Percentiles rank a stretch among this genome's conserved stretches.
These are phyloP conservation scores for Propithecus deckenii DNA, from an alignment of 2,797 vertebrate genomes.

Conservation along the genomic window DNA sequence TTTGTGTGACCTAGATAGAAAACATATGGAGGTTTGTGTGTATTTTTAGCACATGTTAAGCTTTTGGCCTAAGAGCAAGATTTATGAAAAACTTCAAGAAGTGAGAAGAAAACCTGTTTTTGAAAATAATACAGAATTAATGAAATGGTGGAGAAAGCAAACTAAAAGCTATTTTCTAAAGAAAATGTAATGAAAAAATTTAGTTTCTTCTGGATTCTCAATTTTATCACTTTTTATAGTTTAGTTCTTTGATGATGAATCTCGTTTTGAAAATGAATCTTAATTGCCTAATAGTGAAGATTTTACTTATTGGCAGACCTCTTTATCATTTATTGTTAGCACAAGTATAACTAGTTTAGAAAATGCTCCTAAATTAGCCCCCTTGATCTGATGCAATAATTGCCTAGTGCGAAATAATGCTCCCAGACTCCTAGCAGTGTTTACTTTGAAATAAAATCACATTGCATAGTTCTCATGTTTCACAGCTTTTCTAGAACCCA, in stretches of 20 bases:
- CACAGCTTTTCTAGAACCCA: slow-evolving; percentile 86
- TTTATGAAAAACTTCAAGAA: slow-evolving; percentile 70
- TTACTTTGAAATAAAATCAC: slow-evolving; percentile 83
- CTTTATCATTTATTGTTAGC: slow-evolving; percentile 19
- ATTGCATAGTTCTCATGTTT: slow-evolving; percentile 87
- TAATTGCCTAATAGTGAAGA: background rate
- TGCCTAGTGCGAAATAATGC: slow-evolving; percentile 62
- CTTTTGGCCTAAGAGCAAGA: slow-evolving; percentile 49
- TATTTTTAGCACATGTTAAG: slow-evolving; percentile 87
- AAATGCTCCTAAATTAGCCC: background rate
- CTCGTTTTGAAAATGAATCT: slow-evolving; percentile 40
- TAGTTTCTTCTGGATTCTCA: slow-evolving; percentile 31
- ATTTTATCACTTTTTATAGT: background rate
- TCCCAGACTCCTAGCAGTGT: slow-evolving; percentile 76
- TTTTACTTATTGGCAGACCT: background rate
- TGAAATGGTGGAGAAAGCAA: slow-evolving; percentile 8
- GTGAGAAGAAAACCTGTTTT: slow-evolving; percentile 63
- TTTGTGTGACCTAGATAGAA: slow-evolving; percentile 87
- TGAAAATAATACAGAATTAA: slow-evolving; percentile 34
- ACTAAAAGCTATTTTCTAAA: background rate
- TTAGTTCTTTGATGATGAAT: slow-evolving; percentile 55
- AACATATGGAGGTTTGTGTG: slow-evolving; percentile 81
- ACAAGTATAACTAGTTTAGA: slow-evolving; percentile 28
- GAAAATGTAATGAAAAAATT: slow-evolving; percentile 26
- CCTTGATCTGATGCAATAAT: slow-evolving; percentile 35